Base-by-base conservation (phyloP, 2,113 vertebrate genomes). In the Pluvialis apricaria region DNA sequence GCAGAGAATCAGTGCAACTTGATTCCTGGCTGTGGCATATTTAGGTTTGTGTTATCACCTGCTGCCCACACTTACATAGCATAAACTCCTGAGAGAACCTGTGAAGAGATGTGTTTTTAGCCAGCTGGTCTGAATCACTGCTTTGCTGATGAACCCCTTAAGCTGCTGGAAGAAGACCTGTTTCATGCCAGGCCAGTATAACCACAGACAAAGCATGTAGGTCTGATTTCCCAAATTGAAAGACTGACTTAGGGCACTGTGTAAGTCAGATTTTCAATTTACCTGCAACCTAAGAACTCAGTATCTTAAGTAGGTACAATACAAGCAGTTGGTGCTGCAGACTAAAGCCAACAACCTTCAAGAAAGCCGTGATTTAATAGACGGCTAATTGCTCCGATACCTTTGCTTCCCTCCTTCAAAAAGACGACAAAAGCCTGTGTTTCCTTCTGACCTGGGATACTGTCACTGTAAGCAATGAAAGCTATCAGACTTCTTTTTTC, bases 1-100 rank as follows among this genome's bases (percentile, higher is more conserved):
- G 64, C 68, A 90, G 42, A 83, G 38, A 95, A 88, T 70, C 75
- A 58, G 34, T 82, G 47, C 73, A 87, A 24, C 62, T 82, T 44
- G 71, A 55, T 86, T 90, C 45, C 75, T 87, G 75, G 38, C 89
- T 91, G 89, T 84, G 66, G 71, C 73, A 66, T 91, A 88, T 92
- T 94, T 90, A 92, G 83, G 73, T 94, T 93, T 91, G 31, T 89
- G 68, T 94, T 95, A 78, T 77, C 91, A 86, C 71, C 66, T 69
- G n/a, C 78, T 95, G 89, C 89, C 92, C 62, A 88, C 95, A 45
- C 62, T 80, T 70, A 32, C 0, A 4, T 10, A 82, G 78, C 70
- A 44, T 51, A 71, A 91, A 87, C 73, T 95, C 81, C 49, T 66
- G 66, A 68, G 70, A 73, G 81, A 85, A 62, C 26, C 62, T 70